Conservation (phyloP, 2,797 vertebrate genomes). For the Poecilia picta region DNA sequence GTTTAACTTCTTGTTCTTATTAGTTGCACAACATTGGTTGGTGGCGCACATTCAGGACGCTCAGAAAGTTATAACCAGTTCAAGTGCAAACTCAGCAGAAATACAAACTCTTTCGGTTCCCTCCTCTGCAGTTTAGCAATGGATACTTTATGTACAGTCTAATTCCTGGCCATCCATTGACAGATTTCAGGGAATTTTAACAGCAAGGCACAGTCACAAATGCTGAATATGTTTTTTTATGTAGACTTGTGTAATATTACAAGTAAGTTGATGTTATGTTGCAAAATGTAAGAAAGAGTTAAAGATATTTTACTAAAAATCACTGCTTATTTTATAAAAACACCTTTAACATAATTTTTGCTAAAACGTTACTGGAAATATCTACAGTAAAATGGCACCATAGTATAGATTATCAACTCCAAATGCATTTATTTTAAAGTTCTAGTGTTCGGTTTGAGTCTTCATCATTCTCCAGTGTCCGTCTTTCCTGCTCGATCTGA, state of each 20-base stretch:
- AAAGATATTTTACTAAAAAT: neutral
- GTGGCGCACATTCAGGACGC: neutral
- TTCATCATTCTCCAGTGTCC: constrained; percentile 31
- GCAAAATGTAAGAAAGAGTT: neutral
- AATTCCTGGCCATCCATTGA: neutral
- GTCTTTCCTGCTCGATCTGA: constrained; percentile 18
- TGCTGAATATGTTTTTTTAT: neutral
- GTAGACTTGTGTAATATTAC: neutral
- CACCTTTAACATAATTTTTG: neutral
- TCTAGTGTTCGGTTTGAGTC: neutral
- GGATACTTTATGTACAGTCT: neutral
- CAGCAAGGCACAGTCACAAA: neutral
- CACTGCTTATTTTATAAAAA: neutral
- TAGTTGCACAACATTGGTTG: neutral
- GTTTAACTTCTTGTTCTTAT: neutral
- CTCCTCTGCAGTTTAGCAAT: neutral
- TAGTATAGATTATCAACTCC: neutral
- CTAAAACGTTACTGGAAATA: neutral
- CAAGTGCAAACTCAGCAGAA: neutral
- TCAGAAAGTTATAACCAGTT: neutral
- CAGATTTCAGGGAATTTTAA: neutral
- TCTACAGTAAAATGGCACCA: neutral
- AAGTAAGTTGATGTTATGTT: neutral
- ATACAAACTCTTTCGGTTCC: neutral
- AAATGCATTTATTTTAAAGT: neutral